Evolutionary conservation across 2,113 vertebrate genomes (phyloP).

Genomic region (Calypte anna): DNA sequence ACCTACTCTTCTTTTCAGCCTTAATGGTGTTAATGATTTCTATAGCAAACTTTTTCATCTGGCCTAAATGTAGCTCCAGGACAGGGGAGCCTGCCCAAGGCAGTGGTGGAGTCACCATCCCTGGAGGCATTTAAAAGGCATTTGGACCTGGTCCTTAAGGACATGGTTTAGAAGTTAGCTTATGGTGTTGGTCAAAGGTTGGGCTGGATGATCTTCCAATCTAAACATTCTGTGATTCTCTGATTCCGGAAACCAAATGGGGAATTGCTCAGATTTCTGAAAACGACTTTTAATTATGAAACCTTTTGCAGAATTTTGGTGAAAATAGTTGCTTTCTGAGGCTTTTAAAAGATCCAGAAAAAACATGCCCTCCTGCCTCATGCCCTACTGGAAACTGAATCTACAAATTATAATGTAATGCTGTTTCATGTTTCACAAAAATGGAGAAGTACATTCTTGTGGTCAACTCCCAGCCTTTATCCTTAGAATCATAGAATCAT

Average conservation of each 20-base stretch:
- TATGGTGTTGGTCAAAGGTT: too few relatives aligned
- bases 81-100: too few relatives aligned
- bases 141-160: too few relatives aligned
- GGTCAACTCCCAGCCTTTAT: background rate
- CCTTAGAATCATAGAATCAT: background rate
- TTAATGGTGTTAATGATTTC: background rate
- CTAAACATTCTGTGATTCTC: too few relatives aligned
- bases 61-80: background rate
- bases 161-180: too few relatives aligned
- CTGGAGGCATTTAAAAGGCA: too few relatives aligned
- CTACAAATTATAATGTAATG: background rate
- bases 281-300: background rate
- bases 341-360: background rate
- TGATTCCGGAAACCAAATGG: background rate
- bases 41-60: background rate
- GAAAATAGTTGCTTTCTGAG: background rate
- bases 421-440: background rate
- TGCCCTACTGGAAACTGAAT: background rate
- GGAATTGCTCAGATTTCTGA: background rate
- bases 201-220: too few relatives aligned
- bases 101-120: too few relatives aligned
- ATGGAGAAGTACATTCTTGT: background rate
- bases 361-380: background rate
- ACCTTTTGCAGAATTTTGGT: background rate
- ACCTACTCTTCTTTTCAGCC: background rate